A percentile compares a stretch with the other conserved stretches of the same genome.
phyloP scores from a whole-genome alignment of 2,113 vertebrate species.

The Colinus virginianus region DNA sequence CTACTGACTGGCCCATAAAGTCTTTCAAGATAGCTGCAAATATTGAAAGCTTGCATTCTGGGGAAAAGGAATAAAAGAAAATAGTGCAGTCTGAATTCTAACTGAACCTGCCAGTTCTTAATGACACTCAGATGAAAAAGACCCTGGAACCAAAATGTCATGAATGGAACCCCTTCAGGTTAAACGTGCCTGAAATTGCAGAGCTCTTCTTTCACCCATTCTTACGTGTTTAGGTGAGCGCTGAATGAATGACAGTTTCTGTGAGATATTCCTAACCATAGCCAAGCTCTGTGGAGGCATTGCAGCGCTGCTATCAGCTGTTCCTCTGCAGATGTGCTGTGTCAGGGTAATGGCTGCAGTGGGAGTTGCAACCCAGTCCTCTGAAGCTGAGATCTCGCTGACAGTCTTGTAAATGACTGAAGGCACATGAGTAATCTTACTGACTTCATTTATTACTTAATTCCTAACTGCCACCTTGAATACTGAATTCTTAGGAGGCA shows the following conservation, averaged over 20 bases:
- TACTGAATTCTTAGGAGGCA: neutral
- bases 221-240: neutral
- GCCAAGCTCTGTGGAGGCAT: neutral
- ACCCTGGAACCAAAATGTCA: neutral
- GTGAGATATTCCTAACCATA: conserved; percentile 1
- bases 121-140: neutral
- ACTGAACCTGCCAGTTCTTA: neutral
- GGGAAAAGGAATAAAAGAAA: neutral
- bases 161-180: neutral
- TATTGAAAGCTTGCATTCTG: neutral
- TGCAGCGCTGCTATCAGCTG: neutral
- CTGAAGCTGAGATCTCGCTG: conserved; percentile 9
- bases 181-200: neutral
- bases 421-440: neutral
- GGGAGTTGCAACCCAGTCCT: neutral
- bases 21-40: neutral
- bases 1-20: neutral
- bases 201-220: neutral
- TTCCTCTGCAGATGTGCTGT: neutral
- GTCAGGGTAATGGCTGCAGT: conserved; percentile 33
- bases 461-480: neutral
- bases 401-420: conserved; percentile 28
- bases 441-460: conserved; percentile 8
- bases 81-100: neutral
- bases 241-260: conserved; percentile 25